phyloP scores from a whole-genome alignment of 2,113 vertebrate genomes.

The Ammodytes dubius region DNA sequence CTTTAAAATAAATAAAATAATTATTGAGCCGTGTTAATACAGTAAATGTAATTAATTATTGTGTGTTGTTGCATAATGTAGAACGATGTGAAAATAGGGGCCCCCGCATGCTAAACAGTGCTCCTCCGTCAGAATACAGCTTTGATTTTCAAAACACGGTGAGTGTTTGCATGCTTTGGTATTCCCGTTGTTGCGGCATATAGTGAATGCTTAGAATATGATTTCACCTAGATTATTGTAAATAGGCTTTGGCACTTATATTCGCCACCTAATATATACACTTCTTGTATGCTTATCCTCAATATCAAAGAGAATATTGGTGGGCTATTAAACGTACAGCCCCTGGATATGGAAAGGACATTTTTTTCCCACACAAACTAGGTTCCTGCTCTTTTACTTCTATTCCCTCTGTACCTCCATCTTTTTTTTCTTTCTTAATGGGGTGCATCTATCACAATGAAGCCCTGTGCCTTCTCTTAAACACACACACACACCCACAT shows the following conservation, averaged over 20 bases:
- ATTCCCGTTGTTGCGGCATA: neutral
- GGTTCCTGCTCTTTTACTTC: neutral
- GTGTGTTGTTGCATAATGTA: constrained; percentile 48
- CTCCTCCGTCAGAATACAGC: constrained; percentile 12
- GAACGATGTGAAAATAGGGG: constrained; percentile 21
- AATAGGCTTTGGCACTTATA: constrained; percentile 32
- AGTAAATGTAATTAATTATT: constrained; percentile 50
- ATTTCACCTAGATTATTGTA: constrained; percentile 25
- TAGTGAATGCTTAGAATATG: constrained; percentile 14
- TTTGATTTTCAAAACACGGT: constrained; percentile 5
- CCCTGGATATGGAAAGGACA: neutral
- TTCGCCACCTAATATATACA: constrained; percentile 45
- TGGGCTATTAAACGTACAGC: neutral
- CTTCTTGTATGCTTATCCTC: constrained; percentile 38
- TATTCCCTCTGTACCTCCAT: constrained; percentile 10
- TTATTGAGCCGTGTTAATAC: constrained; percentile 49
- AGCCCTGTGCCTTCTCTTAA: neutral
- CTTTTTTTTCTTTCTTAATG: constrained; percentile 49
- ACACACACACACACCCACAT: constrained; percentile 23
- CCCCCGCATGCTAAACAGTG: constrained; percentile 14
- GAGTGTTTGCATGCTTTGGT: neutral
- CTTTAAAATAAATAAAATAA: constrained; percentile 37
- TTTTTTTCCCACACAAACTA: neutral
- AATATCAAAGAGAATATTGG: constrained; percentile 32
- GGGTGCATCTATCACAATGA: constrained; percentile 66